Evolutionary conservation across 2,113 vertebrate species (phyloP).

Genomic region (Oxyura jamaicensis): DNA sequence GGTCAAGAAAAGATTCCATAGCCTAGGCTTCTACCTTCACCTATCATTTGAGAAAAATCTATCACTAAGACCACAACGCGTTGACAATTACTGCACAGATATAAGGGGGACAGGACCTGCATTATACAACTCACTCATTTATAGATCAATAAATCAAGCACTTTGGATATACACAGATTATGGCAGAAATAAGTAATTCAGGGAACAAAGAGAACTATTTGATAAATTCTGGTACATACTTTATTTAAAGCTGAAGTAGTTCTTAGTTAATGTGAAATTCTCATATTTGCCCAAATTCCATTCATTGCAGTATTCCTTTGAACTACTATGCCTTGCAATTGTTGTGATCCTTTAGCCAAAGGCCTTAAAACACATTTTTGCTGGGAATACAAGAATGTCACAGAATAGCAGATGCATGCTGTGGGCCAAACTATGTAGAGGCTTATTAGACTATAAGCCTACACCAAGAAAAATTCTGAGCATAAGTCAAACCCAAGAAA

Average conservation of each 20-base stretch:
- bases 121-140: background rate
- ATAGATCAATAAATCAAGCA: background rate
- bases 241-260: background rate
- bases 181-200: background rate
- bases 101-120: background rate
- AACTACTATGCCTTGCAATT: background rate
- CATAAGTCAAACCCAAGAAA: background rate
- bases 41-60: background rate
- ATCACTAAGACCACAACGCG: rapidly evolving
- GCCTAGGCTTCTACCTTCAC: background rate
- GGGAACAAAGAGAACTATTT: background rate
- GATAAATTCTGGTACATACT: background rate
- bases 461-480: background rate
- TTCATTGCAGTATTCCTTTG: background rate
- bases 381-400: background rate
- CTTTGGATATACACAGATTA: background rate
- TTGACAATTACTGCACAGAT: background rate
- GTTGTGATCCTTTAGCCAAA: background rate
- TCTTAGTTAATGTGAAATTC: background rate
- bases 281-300: background rate
- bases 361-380: background rate
- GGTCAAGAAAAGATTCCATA: background rate
- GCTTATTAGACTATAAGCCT: background rate
- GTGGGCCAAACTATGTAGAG: background rate
- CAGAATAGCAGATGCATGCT: background rate